Evolutionary conservation across 2,888 invertebrate species (phyloP).

Genomic region (Nomada goodeniana): DNA sequence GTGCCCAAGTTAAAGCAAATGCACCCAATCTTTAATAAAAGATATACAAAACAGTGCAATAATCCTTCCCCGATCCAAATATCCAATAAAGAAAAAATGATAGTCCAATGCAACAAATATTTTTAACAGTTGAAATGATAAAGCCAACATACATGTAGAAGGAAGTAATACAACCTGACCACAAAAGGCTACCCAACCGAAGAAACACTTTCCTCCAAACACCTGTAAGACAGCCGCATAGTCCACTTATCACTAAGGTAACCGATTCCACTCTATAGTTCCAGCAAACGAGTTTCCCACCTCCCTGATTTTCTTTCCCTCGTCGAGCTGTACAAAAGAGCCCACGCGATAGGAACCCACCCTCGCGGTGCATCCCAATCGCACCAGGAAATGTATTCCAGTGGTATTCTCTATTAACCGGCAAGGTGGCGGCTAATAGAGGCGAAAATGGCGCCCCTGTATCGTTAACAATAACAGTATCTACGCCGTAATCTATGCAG

Average conservation of each 20-base stretch:
- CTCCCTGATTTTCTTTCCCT: neutral
- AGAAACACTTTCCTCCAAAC: too few relatives aligned
- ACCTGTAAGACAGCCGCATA: neutral
- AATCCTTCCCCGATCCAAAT: too few relatives aligned
- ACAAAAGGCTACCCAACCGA: too few relatives aligned
- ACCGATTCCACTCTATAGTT: neutral
- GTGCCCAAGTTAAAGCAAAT: too few relatives aligned
- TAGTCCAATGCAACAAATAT: too few relatives aligned
- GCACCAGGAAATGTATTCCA: slow-evolving; percentile 22
- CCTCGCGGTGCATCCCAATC: slow-evolving; percentile 15
- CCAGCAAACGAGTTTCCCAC: neutral
- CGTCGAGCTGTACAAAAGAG: neutral
- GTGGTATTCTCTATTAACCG: slow-evolving; percentile 9
- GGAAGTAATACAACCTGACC: too few relatives aligned
- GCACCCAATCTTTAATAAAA: too few relatives aligned
- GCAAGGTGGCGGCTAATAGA: slow-evolving; percentile 29
- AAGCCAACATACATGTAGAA: too few relatives aligned
- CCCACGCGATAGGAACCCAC: neutral
- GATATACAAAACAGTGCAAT: too few relatives aligned
- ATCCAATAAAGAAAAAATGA: too few relatives aligned
- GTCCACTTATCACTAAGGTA: neutral
- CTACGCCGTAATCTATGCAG: slow-evolving; percentile 30
- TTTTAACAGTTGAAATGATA: too few relatives aligned
- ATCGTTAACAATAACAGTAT: slow-evolving; percentile 48
- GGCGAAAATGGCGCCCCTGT: slow-evolving; percentile 29